Evolutionary conservation across 2,888 invertebrate genomes (phyloP), one percentile per base, ranked within the genome.

Genomic region (Teinopalpus imperialis): DNA sequence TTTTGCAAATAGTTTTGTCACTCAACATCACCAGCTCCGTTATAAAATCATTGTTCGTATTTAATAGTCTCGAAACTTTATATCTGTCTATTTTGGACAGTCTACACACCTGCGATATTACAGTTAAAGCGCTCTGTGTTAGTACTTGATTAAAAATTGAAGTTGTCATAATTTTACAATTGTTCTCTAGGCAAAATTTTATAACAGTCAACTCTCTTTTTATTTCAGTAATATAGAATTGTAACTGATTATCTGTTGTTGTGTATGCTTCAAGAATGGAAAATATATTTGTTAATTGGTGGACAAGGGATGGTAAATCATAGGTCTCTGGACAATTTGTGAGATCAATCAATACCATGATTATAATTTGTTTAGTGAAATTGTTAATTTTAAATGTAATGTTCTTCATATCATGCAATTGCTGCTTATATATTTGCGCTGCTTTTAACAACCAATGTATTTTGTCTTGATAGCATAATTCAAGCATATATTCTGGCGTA

Each of bases 81-180:
- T 87, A 89, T 52, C 88, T 75, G 57, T 89, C 89, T 35, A 89
- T 71, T 70, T 81, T 85, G 1, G 86, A 81, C 21, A 89, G 74
- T 45, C 79, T 78, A 57, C 89, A 89, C 12, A 82, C 82, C 63
- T 89, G 89, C n/a, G 89, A 86, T 71, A 89, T 80, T 32, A 89
- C 80, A 51, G 87, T 85, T 39, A 89, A 59, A 50, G 89, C 87
- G 63, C 89, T 89, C 56, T 87, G 81, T 41, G 76, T 65, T 52
- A 87, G 57, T 8, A 86, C 73, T 63, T 88, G 87, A 56, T 74
- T 83, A 50, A 87, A 87, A 62, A 88, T 80, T 24, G 83, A 81
- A 29, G 88, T 87, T n/a, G 82, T 81, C 76, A 87, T 77, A 40
- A 89, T 83, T 66, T 87, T 88, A 54, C 82, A 85, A 54, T 87